Base-by-base conservation (phyloP, 1,140 invertebrate genomes). In the Drosophila bifasciata region DNA sequence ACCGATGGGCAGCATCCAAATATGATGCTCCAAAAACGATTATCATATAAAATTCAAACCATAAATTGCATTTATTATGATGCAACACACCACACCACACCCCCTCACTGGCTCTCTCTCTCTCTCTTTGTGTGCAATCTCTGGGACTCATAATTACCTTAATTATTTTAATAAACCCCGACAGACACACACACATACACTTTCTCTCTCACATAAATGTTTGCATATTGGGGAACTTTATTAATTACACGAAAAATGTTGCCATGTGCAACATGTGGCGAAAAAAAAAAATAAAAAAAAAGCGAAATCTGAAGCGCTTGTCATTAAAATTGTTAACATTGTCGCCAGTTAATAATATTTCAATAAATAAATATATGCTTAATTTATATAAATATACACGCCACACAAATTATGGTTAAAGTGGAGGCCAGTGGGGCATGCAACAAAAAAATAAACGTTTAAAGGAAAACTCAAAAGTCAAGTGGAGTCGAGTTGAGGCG, bases 121-220 rank as follows among this genome's bases (percentile, higher is more conserved):
- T 5, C 53, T 19, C 40, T 49, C 40, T 57, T 48, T 25, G 5
- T 13, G 3, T 1, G 0, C 13, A 8, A 11, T 32, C 39, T 43
- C 36, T 45, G n/a, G 53, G 17, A 57, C 67, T 61, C 56, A 68
- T 83, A 88, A 88, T 88, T 88, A 88, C 83, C 83, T 88, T 88
- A 88, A 88, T 88, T 88, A 88, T 88, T 88, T 89, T 88, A 88
- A 88, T 88, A 89, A 88, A 86, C 83, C 78, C 69, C 73, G 60
- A 81, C 62, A 58, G 72, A 51, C 62, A 62, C 56, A 25, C 49
- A 58, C 46, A 39, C 57, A 63, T 57, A 53, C 69, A 73, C 63
- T 56, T 79, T 73, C 23, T 25, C 23, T 49, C 43, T 46, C 23
- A 6, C 9, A 61, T 63, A 85, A 80, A 86, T 85, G 74, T 85